A percentile compares a stretch with the other conserved stretches of the same genome.
Conservation (phyloP, 2,888 invertebrate species). For the Plusia festucae region DNA sequence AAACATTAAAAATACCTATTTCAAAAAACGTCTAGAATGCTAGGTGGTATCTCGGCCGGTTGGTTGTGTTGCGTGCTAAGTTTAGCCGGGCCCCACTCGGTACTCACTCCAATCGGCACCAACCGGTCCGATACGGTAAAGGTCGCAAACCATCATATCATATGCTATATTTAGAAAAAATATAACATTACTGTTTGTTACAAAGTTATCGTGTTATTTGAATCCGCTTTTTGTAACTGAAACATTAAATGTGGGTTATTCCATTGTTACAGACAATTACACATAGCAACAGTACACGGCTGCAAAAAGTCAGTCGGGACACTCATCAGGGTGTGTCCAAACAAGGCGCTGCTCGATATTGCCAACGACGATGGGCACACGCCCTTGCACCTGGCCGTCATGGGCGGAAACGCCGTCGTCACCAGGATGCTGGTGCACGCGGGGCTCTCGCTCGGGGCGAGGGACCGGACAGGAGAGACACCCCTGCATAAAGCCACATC, state of each 20-base stretch:
- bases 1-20: no score
- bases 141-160: conserved; percentile 28
- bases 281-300: conserved; percentile 94
- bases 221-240: neutral
- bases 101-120: conserved; percentile 2
- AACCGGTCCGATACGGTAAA: conserved; percentile 36
- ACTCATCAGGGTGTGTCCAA: conserved; percentile 93
- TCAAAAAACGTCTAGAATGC: conserved; percentile 24
- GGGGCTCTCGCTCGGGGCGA: conserved; percentile 91
- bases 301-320: conserved; percentile 92
- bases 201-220: neutral
- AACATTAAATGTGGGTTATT: conserved; percentile 23
- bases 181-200: conserved; percentile 2
- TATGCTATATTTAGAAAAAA: conserved; percentile 26
- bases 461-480: conserved; percentile 95
- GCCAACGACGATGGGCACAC: conserved; percentile 94
- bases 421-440: conserved; percentile 94
- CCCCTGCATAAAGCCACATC: conserved; percentile 95
- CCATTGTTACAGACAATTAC: conserved; percentile 92
- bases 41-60: conserved; percentile 16
- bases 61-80: conserved; percentile 18
- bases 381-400: conserved; percentile 95
- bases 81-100: conserved; percentile 24
- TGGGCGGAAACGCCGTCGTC: conserved; percentile 93
- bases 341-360: conserved; percentile 93